Base-by-base conservation (phyloP, 92 coral and sea anemone genomes). In the Epizoanthus scotinus region DNA sequence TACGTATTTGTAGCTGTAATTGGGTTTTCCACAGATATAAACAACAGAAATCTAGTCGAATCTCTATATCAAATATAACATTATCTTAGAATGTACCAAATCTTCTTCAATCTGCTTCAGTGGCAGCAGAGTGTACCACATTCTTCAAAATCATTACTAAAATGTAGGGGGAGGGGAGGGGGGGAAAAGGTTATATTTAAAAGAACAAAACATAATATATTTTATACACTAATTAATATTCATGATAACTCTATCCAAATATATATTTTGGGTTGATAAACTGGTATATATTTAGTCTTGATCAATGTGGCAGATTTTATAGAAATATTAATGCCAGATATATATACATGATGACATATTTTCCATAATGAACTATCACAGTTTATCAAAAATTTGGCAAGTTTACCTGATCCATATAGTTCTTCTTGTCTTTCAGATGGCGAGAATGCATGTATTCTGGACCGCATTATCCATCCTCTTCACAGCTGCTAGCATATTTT, bases 371-470 rank as follows among this genome's bases (percentile, higher is more conserved):
- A 18, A 18, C n/a, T 20, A 60, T 21, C n/a, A n/a, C n/a, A n/a
- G 29, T 24, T 60, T 27, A 60, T 15, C 24, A 25, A 10, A 22
- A 20, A 28, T 17, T 1, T 47, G 52, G 52, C 15, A 12, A 47
- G 52, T 47, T 47, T 2, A 10, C 52, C 52, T 47, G 52, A 68
- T 34, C 40, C 2, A 34, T 7, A 67, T 29, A 73, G 28, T 69
- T 78, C 82, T 10, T 70, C 47, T 86, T 55, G 28, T 27, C 62
- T 57, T 55, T 72, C 84, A 82, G 87, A 92, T 92, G 97, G 83
- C 89, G 54, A 88, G 87, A 38, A 60, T 92, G 56, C 85, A 90
- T n/a, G 87, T 87, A 34, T 50, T 90, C 54, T 92, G 97, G 97
- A 90, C 90, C 29, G 63, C 90, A 29, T 52, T 92, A 58, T 87